Evolutionary conservation across 2,888 invertebrate genomes (phyloP), one percentile per base, ranked within the genome.

Genomic region (Agonopterix heracliana): DNA sequence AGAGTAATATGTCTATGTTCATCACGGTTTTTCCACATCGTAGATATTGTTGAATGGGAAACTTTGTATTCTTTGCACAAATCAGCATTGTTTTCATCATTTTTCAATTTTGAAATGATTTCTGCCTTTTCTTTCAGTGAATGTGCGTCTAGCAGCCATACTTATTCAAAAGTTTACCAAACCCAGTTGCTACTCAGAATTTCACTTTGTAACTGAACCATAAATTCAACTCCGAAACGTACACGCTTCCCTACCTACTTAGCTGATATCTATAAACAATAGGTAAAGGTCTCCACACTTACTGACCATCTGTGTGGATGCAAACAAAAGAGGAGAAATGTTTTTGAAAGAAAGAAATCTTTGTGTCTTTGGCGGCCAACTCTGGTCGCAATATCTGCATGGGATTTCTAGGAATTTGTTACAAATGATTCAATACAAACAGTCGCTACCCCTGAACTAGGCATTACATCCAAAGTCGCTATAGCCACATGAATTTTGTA

Each of bases 1-100:
- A n/a, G n/a, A n/a, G n/a, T n/a, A n/a, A n/a, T n/a, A n/a, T n/a
- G n/a, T n/a, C n/a, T n/a, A n/a, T n/a, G n/a, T n/a, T n/a, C n/a
- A n/a, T n/a, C n/a, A n/a, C 50, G 45, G 40, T 54, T 50, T 45
- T 48, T 51, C 47, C 49, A 54, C 41, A 54, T 54, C 41, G 46
- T 50, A 26, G 54, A 51, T 43, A 54, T 48, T 46, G 54, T 54
- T 45, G 51, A 54, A 51, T 54, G 54, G 0, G 47, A 36, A 43
- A 54, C 46, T 34, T 47, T 47, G 41, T 40, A 54, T 44, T 54
- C 50, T 47, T 54, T 54, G 26, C 45, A 47, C 45, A 54, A 40
- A 44, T 11, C 36, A 35, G 44, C 12, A 44, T 50, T 53, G 13
- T 45, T 50, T 34, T 8, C 47, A 11, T 46, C 48, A 10, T 46